Conservation (phyloP, 92 coral and sea anemone species). For the Parazoanthus atlanticus region DNA sequence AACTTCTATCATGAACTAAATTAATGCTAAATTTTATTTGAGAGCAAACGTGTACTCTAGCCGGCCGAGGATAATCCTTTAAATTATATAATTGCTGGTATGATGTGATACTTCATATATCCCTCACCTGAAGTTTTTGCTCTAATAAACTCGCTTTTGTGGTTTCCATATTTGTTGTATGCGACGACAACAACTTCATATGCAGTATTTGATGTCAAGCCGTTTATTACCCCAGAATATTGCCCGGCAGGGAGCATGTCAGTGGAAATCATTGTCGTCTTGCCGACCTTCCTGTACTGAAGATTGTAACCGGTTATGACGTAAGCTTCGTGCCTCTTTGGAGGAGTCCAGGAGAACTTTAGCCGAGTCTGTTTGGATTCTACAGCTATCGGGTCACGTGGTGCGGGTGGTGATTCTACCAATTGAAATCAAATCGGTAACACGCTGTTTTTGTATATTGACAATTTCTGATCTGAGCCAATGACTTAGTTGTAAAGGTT, state of each 20-base stretch:
- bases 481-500: too few relatives aligned
- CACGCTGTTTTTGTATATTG: too few relatives aligned
- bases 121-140: constrained; percentile 43
- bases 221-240: constrained; percentile 29
- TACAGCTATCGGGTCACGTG: background rate
- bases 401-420: constrained; percentile 13
- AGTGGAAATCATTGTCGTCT: constrained; percentile 1
- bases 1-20: too few relatives aligned
- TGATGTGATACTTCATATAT: too few relatives aligned
- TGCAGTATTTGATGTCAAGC: constrained; percentile 34
- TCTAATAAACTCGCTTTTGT: background rate
- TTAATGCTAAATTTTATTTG: too few relatives aligned
- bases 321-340: constrained; percentile 30
- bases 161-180: constrained; percentile 43
- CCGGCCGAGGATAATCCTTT: too few relatives aligned
- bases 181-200: constrained; percentile 40
- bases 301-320: constrained; percentile 46
- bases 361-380: background rate
- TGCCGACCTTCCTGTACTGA: constrained; percentile 29
- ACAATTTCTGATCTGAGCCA: too few relatives aligned
- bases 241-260: constrained; percentile 1
- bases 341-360: constrained; percentile 32
- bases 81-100: too few relatives aligned
- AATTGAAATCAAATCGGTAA: too few relatives aligned
- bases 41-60: too few relatives aligned